Base-by-base conservation (phyloP, 2,888 invertebrate genomes). In the Drosophila buzzatii region DNA sequence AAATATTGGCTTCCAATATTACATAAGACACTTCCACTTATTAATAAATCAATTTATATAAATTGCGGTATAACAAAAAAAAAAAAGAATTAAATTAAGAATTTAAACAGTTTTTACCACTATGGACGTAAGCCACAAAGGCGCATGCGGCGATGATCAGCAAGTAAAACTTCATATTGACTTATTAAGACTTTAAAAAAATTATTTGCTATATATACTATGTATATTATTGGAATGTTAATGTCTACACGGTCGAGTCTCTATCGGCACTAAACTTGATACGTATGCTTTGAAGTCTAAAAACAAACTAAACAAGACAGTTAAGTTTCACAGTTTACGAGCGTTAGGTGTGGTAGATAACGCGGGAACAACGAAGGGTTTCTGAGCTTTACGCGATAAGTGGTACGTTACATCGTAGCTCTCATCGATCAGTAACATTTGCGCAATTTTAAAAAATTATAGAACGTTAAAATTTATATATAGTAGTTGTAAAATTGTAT, bases 61-160 rank as follows among this genome's bases (percentile, higher is more conserved):
- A 14, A 23, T 41, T 41, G 7, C 1, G 16, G 8, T 3, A 41
- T 8, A 41, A n/a, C 3, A 44, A n/a, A 37, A 56, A 6, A 41
- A 66, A 45, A 45, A 60, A 45, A 27, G 4, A 33, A 35, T 16
- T 52, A 16, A 56, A 57, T 16, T 0, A 27, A 3, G 1, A 16
- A 47, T 10, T 31, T 18, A 6, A 7, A 20, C 47, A 7, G 7
- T 2, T 12, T 64, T 83, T 92, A 92, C 92, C 92, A 47, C 86
- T 86, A 66, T 81, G 85, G 63, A 89, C 91, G 73, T 91, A 92
- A 59, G 84, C 83, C 85, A 92, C 68, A 79, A 81, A 91, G 51
- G 81, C 83, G 60, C 88, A 12, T 14, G 90, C 90, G n/a, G 79
- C 70, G 7, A 89, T 53, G 27, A 85, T 71, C 76, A 85, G 73